Percentiles rank a stretch among this genome's conserved stretches.
Evolutionary conservation across 2,797 vertebrate genomes (phyloP).

Genomic region (Silurus lanzhouensis): DNA sequence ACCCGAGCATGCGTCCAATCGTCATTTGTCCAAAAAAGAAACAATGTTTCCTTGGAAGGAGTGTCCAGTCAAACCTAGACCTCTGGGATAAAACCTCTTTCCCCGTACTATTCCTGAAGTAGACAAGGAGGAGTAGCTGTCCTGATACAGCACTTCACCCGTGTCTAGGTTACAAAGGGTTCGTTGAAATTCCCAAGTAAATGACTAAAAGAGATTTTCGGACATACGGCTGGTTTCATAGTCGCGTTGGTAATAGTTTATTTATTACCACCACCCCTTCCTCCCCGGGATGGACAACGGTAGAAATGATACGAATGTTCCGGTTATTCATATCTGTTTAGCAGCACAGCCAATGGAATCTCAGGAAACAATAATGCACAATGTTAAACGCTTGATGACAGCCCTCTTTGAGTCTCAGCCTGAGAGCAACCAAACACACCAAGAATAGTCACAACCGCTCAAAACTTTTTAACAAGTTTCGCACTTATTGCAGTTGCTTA

Average conservation of each 20-base stretch:
- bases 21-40: neutral
- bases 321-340: neutral
- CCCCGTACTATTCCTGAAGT: neutral
- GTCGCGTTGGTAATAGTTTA: neutral
- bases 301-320: neutral
- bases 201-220: neutral
- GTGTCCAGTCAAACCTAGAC: neutral
- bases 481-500: neutral
- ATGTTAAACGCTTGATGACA: neutral
- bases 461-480: neutral
- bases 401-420: neutral
- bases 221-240: neutral
- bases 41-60: neutral
- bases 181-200: neutral
- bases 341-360: neutral
- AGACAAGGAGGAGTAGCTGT: too few relatives aligned
- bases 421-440: neutral
- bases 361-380: neutral
- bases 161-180: too few relatives aligned
- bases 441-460: neutral
- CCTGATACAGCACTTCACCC: neutral
- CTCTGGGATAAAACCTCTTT: neutral
- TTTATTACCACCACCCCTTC: too few relatives aligned
- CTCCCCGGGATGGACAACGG: too few relatives aligned
- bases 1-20: neutral